Evolutionary conservation across 2,797 vertebrate genomes (phyloP), one percentile per base, ranked within the genome.

Genomic region (Xenentodon cancila): DNA sequence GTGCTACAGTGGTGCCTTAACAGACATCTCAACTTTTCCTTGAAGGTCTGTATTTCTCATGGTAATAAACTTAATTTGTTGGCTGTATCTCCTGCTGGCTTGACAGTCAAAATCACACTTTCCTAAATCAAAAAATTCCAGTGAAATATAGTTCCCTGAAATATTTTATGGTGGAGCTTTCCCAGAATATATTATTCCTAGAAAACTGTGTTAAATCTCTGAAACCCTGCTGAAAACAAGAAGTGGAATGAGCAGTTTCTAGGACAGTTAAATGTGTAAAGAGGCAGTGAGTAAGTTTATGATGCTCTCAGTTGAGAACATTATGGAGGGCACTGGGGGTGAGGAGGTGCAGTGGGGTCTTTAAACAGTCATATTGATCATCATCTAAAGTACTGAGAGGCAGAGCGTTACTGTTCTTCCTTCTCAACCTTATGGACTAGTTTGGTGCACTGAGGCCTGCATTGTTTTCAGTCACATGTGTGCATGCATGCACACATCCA

Each of bases 141-240:
- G 9, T 77, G 56, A 84, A 86, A 76, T 76, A 80, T 73, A 82
- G 51, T 86, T 88, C 81, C 68, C 63, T 65, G 84, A 88, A 89
- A 76, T 62, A 68, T 65, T 65, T 49, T 76, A 77, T 60, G 58
- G 67, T 47, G 34, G 37, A 56, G 60, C 64, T 53, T 90, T 90
- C 80, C 67, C 64, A 84, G 85, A 89, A 90, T 59, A 71, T 47
- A 27, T 34, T 65, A 60, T 88, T 88, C 84, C 80, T 89, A 77
- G 83, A 89, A 92, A 90, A 82, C 79, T 46, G 70, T 79, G 83
- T 67, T 81, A 82, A 86, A 77, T 77, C 60, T 54, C 30, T 77
- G 76, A 83, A 89, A 86, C 77, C 50, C 62, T 56, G 83, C 37
- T 65, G 19, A 81, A 76, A 78, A 66, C 71, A 69, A 80, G 75